These are phyloP conservation scores for Drosophila cognata DNA, from an alignment of 2,888 invertebrate species.

Conservation along the genomic window DNA sequence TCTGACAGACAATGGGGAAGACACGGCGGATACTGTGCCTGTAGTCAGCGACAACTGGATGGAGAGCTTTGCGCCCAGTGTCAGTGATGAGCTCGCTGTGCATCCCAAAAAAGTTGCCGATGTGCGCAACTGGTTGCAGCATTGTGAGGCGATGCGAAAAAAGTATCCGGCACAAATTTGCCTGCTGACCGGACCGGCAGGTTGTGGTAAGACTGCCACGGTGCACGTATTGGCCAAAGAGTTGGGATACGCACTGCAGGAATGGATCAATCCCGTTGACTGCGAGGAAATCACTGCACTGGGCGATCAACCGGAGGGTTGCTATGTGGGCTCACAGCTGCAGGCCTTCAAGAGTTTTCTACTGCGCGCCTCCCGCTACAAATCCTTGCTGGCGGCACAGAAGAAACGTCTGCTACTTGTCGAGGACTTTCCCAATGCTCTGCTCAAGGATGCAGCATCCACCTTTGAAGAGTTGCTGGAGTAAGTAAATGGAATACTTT, in stretches of 20 bases:
- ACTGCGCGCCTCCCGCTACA: constrained; percentile 91
- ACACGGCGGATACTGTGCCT: not conserved
- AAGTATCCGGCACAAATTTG: constrained; percentile 86
- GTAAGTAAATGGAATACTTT: constrained; percentile 85
- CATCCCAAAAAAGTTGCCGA: constrained; percentile 91
- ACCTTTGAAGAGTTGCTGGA: constrained; percentile 89
- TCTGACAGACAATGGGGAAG: constrained; percentile 29
- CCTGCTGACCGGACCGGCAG: constrained; percentile 92
- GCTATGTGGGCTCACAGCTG: constrained; percentile 87
- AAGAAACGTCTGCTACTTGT: constrained; percentile 88
- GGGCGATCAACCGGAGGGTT: constrained; percentile 69
- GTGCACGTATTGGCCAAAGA: constrained; percentile 89
- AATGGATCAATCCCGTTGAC: constrained; percentile 94
- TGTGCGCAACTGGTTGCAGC: constrained; percentile 88
- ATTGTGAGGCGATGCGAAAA: constrained; percentile 64
- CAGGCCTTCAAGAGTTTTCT: constrained; percentile 91
- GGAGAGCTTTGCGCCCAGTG: constrained; percentile 87
- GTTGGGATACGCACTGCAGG: constrained; percentile 86
- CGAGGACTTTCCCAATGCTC: constrained; percentile 93
- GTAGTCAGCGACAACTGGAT: constrained; percentile 86
- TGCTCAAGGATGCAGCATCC: constrained; percentile 88
- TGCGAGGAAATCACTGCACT: constrained; percentile 86
- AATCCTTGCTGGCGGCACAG: constrained; percentile 73
- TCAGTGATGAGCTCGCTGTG: constrained; percentile 89
- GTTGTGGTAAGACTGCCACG: constrained; percentile 93